Evolutionary conservation across 1,140 invertebrate species (phyloP).

Genomic region (Aphelinus certus): DNA sequence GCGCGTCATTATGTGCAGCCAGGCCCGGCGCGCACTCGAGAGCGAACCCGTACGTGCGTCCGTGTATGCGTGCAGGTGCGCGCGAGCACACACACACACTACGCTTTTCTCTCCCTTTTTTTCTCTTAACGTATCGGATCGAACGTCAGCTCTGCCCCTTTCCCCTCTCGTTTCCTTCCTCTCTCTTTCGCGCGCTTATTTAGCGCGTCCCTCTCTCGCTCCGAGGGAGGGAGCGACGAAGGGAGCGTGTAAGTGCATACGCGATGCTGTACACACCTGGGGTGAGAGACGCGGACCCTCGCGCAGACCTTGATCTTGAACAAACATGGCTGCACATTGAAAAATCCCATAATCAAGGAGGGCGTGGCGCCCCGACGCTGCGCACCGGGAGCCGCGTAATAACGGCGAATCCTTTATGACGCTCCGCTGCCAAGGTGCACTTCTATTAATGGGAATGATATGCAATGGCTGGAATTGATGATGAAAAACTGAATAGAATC

Average conservation of each 20-base stretch:
- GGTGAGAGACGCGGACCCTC: background rate
- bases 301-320: slow-evolving; percentile 1
- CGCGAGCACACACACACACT: background rate
- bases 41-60: background rate
- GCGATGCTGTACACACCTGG: no score
- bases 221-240: no score
- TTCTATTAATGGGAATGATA: no score
- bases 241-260: no score
- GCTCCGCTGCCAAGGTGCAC: no score
- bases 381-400: no score
- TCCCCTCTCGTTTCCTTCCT: slow-evolving; percentile 12
- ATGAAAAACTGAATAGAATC: no score
- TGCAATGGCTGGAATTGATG: no score
- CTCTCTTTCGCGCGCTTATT: background rate
- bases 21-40: background rate
- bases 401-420: no score
- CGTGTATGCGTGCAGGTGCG: background rate
- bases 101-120: slow-evolving; percentile 1
- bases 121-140: slow-evolving; percentile 18
- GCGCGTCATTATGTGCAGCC: slow-evolving; percentile 11
- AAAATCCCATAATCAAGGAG: no score
- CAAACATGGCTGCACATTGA: background rate
- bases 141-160: background rate
- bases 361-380: no score
- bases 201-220: background rate